Conservation (phyloP, 2,888 invertebrate genomes). For the Saturnia pavonia region DNA sequence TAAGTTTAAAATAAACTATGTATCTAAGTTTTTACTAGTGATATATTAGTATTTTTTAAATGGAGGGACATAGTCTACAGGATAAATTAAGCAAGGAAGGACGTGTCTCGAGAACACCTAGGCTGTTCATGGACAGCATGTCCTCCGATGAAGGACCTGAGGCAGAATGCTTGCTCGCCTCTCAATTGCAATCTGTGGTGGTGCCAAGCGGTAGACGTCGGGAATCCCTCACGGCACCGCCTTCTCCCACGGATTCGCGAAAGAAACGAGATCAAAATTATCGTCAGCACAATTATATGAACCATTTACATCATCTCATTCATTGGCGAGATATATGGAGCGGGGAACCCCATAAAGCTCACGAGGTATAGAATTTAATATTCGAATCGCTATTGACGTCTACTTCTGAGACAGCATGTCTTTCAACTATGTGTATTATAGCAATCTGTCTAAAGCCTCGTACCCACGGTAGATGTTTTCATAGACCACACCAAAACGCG, state of each 20-base stretch:
- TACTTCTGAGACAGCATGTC: conserved; percentile 37
- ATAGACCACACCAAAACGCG: neutral
- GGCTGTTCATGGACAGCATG: conserved; percentile 68
- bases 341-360: conserved; percentile 69
- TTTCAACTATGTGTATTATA: conserved; percentile 33
- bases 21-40: conserved; percentile 39
- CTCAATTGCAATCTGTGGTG: conserved; percentile 56
- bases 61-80: conserved; percentile 64
- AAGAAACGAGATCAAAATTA: conserved; percentile 66
- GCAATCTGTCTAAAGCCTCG: conserved; percentile 29
- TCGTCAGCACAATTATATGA: conserved; percentile 72
- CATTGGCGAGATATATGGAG: conserved; percentile 79
- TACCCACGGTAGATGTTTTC: conserved; percentile 29
- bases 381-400: conserved; percentile 15
- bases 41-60: conserved; percentile 49
- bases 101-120: conserved; percentile 56
- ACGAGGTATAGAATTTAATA: conserved; percentile 61
- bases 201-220: conserved; percentile 58
- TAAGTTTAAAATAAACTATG: conserved; percentile 37
- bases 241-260: conserved; percentile 74
- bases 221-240: conserved; percentile 74
- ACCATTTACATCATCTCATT: conserved; percentile 72
- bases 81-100: conserved; percentile 52
- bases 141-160: conserved; percentile 76
- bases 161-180: conserved; percentile 64